Evolutionary conservation across 2,888 invertebrate genomes (phyloP), one percentile per base, ranked within the genome.

Genomic region (Proisotoma minuta): DNA sequence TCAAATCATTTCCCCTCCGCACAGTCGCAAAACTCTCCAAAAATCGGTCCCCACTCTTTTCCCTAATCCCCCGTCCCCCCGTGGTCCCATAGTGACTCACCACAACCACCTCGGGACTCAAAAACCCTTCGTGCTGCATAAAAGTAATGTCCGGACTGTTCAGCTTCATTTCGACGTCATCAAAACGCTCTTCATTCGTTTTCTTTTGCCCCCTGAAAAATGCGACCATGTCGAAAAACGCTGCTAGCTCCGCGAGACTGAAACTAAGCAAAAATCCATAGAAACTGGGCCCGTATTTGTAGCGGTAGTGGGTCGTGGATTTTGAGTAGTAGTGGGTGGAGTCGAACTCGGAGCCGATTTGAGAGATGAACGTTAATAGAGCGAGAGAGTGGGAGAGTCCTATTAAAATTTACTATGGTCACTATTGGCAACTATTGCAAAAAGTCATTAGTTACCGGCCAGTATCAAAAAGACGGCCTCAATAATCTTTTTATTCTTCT

Each of bases 291-390:
- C 72, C 72, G 50, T 73, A 73, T 56, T 73, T 73, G 59, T 73
- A 73, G 24, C 66, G 60, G 63, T 73, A 73, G 59, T 71, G 70
- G n/a, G 68, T 68, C 39, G 70, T 71, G 57, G 62, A 60, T 34
- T 68, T 66, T 39, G 65, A 69, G 58, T 69, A 71, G 24, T 68
- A 68, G 22, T 69, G 59, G 39, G 66, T 73, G 3, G 72, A 71
- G 27, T 73, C 72, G 57, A 73, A 73, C 50, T 73, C 72, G 10
- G 72, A 73, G 4, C 72, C 72, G 15, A 73, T 71, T 29, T 73
- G 72, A 23, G 67, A 65, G n/a, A 73, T 71, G 53, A 73, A 73
- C 12, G 71, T 73, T 29, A 73, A 58, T n/a, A 73, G 64, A 24
- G 72, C 72, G 2, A 71, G 71, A 10, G 72, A 71, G 63, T 71